Evolutionary conservation across 2,888 invertebrate species (phyloP), one percentile per base, ranked within the genome.

Genomic region (Strigamia transsilvanica): DNA sequence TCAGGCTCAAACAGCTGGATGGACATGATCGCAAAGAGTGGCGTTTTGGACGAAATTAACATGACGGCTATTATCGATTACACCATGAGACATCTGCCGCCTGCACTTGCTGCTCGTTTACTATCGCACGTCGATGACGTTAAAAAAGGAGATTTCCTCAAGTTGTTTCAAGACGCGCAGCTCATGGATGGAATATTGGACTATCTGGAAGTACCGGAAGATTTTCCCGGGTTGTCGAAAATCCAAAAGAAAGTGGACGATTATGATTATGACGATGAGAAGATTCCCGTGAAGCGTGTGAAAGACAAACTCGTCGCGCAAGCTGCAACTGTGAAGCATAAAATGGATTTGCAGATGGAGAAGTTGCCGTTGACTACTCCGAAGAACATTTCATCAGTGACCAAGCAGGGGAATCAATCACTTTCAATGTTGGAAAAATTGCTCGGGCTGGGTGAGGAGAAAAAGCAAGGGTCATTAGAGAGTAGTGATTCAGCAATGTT

Each of bases 21-120:
- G 61, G 21, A 66, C 12, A 66, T 66, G 12, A 2, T 66, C 12
- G 12, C 5, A 0, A 66, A 66, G 18, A 66, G 61, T 23, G 61
- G 61, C 1, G 5, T 66, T 21, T 66, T 66, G 7, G 61, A 66
- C 6, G 9, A 21, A 18, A 23, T 66, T 18, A 21, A 66, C 23
- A 66, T 21, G 61, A 66, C 61, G 5, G 21, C 61, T 23, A 23
- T 66, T 66, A 7, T 66, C 18, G 61, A 66, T 66, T 66, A 66
- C 21, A 12, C 5, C 21, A 66, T 66, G 21, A 66, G 7, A 18
- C 61, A 66, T 21, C 23, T 66, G 18, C 61, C 61, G 6, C 61
- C 61, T 10, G 0, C 18, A 5, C 18, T 66, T 2, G 21, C 21
- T 23, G 61, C 61, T 1, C 18, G 23, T 1, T 66, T 66, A 2